Percentiles rank a stretch among this genome's conserved stretches.
These are phyloP conservation scores for Gnatocerus cornutus DNA, from an alignment of 2,888 invertebrate species.

Conservation along the genomic window DNA sequence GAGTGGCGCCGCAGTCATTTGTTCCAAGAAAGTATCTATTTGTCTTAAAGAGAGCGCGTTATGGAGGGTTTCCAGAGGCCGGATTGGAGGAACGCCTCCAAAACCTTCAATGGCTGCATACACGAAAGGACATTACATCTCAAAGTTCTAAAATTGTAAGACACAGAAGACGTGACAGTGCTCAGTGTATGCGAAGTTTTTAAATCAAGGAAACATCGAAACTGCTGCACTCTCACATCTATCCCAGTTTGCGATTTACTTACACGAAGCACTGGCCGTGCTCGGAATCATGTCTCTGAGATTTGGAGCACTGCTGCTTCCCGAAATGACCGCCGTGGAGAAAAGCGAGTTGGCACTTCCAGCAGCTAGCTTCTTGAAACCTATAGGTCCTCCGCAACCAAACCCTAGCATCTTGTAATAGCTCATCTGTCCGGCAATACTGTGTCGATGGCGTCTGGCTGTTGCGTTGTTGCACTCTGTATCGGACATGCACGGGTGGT, in stretches of 20 bases:
- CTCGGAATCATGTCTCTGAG: slow-evolving; percentile 90
- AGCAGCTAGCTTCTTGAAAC: slow-evolving; percentile 76
- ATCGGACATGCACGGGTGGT: slow-evolving; percentile 66
- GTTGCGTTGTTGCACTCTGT: slow-evolving; percentile 64
- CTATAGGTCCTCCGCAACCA: slow-evolving; percentile 76
- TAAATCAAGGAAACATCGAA: no score
- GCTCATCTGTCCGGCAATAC: slow-evolving; percentile 96
- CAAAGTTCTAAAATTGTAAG: background rate
- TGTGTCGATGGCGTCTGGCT: slow-evolving; percentile 91
- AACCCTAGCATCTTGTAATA: slow-evolving; percentile 93
- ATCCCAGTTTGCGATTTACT: slow-evolving; percentile 62
- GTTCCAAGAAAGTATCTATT: slow-evolving; percentile 91
- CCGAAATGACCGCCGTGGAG: slow-evolving; percentile 97
- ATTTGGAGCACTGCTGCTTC: slow-evolving; percentile 94
- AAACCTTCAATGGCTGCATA: slow-evolving; percentile 85
- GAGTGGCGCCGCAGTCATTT: slow-evolving; percentile 85
- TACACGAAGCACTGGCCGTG: slow-evolving; percentile 83
- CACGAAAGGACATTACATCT: background rate
- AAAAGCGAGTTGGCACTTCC: slow-evolving; percentile 89
- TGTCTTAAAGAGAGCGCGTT: slow-evolving; percentile 95
- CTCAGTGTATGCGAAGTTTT: no score
- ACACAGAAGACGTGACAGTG: background rate
- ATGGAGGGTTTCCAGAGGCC: slow-evolving; percentile 97
- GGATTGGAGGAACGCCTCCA: slow-evolving; percentile 95
- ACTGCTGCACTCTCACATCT: background rate